A percentile compares a stretch with the other conserved stretches of the same genome.
Conservation (phyloP, 2,888 invertebrate species). For the Deilephila porcellus region DNA sequence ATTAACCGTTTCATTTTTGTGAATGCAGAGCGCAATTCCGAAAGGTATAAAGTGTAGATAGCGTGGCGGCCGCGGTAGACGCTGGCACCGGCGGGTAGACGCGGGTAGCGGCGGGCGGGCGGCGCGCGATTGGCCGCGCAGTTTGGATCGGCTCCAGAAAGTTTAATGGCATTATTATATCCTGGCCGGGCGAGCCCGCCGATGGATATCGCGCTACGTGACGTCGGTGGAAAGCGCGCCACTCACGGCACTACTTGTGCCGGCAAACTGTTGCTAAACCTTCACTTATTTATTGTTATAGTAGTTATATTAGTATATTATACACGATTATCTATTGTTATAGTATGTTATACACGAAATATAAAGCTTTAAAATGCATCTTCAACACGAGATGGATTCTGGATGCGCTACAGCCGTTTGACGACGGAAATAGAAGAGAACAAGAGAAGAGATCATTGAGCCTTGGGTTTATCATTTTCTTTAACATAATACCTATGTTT, state of each 20-base stretch:
- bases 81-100: not conserved
- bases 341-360: no score
- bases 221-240: conserved; percentile 1
- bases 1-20: conserved; percentile 26
- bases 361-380: no score
- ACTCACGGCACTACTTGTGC: conserved; percentile 6
- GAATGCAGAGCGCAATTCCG: conserved; percentile 10
- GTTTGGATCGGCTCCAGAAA: conserved; percentile 53
- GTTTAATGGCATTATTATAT: conserved; percentile 54
- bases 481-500: no score
- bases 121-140: conserved; percentile 19
- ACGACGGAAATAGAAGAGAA: no score
- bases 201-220: conserved; percentile 40
- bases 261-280: not conserved
- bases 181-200: conserved; percentile 34
- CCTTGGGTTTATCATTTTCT: no score
- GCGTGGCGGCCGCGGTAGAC: not conserved
- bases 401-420: no score
- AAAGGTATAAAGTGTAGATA: conserved; percentile 10
- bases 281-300: not conserved
- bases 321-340: no score
- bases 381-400: no score
- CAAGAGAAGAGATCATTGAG: no score
- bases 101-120: not conserved
- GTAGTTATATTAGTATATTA: no score